Conservation (phyloP, 2,113 vertebrate genomes). For the Phrynosoma blainvillii region DNA sequence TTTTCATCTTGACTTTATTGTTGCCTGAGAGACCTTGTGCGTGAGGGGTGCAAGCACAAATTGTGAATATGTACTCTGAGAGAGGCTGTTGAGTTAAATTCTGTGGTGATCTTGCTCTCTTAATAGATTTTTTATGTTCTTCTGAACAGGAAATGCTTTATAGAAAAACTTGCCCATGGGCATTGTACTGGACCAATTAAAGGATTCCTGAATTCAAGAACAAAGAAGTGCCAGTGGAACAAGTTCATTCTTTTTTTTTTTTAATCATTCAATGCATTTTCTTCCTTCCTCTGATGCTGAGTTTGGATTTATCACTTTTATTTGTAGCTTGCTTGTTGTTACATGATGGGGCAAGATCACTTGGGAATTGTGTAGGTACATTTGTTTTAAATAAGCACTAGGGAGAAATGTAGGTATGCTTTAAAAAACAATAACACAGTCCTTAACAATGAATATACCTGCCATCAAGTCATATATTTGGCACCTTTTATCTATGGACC, state of each 20-base stretch:
- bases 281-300: slow-evolving; percentile 62
- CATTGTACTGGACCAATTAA: slow-evolving; percentile 57
- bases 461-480: neutral
- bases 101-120: slow-evolving; percentile 41
- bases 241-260: slow-evolving; percentile 23
- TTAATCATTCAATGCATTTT: slow-evolving; percentile 57
- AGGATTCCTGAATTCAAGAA: slow-evolving; percentile 61
- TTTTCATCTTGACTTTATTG: neutral
- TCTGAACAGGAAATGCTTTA: slow-evolving; percentile 65
- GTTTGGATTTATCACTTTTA: slow-evolving; percentile 48
- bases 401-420: neutral
- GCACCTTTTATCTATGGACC: slow-evolving; percentile 21
- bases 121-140: slow-evolving; percentile 55
- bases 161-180: slow-evolving; percentile 64
- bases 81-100: slow-evolving; percentile 41
- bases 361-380: slow-evolving; percentile 29
- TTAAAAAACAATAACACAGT: neutral
- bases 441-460: neutral
- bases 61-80: slow-evolving; percentile 26
- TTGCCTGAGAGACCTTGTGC: neutral
- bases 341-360: slow-evolving; percentile 25
- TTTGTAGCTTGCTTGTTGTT: slow-evolving; percentile 39
- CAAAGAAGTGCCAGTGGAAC: slow-evolving; percentile 64
- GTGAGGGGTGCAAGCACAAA: neutral
- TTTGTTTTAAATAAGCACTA: neutral